Conservation (phyloP, 53 echinoderm and acorn worm species). For the Holothuria scabra region DNA sequence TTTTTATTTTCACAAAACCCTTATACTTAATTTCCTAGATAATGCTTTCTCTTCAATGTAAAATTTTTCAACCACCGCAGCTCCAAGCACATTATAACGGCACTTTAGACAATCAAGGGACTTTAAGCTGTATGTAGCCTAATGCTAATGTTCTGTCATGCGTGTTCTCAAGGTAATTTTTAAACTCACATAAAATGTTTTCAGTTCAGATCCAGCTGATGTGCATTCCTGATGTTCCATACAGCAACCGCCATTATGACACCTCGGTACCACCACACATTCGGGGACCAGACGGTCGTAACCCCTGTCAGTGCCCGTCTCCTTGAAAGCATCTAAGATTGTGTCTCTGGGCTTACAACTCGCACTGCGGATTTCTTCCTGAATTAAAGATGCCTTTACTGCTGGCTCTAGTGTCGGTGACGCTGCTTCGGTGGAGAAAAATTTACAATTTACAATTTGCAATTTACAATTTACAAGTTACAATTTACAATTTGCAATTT, state of each 20-base stretch:
- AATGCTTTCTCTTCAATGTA: too few relatives aligned
- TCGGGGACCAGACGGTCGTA: constrained; percentile 72
- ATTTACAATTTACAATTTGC: too few relatives aligned
- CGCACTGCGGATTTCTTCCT: constrained; percentile 63
- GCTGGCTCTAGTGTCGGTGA: constrained; percentile 30
- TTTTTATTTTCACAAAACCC: too few relatives aligned
- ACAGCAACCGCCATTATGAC: constrained; percentile 90
- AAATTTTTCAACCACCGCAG: too few relatives aligned
- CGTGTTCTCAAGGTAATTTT: too few relatives aligned
- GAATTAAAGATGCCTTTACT: constrained; percentile 5
- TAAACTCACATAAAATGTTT: constrained; percentile 78
- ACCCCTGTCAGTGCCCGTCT: constrained; percentile 76
- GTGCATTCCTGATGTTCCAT: constrained; percentile 83
- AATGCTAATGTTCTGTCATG: too few relatives aligned
- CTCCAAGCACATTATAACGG: too few relatives aligned
- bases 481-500: too few relatives aligned
- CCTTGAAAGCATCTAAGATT: constrained; percentile 81
- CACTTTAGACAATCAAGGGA: too few relatives aligned
- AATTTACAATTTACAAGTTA: too few relatives aligned
- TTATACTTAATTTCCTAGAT: too few relatives aligned
- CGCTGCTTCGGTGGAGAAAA: constrained; percentile 7
- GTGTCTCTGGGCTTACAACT: constrained; percentile 86
- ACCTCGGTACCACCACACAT: constrained; percentile 80
- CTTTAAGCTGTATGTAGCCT: too few relatives aligned
- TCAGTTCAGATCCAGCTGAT: constrained; percentile 53